Evolutionary conservation across 2,888 invertebrate genomes (phyloP), one percentile per base, ranked within the genome.

Genomic region (Salpingus planirostris): DNA sequence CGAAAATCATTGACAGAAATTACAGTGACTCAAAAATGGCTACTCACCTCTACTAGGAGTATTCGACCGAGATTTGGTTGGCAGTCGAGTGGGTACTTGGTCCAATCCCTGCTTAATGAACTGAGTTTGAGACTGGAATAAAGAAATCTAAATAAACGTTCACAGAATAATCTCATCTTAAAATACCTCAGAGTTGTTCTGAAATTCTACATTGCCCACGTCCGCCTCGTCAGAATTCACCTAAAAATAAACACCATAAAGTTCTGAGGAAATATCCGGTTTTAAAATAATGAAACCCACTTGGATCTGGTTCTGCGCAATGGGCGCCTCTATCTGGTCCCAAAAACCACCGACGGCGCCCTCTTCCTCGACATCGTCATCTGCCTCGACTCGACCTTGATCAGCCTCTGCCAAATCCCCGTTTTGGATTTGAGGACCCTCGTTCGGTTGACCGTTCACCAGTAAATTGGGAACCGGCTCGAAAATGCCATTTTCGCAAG

Each of bases 401-500:
- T 86, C 86, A 6, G 85, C 85, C 62, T 86, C 86, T 0, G 85
- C 84, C 43, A 86, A 64, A 54, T 86, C 86, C 13, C 78, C 83
- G 55, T 86, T 78, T 40, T 74, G 72, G 57, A 73, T 73, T 44
- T 70, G 71, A 11, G 67, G 13, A 31, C 60, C 40, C 55, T 56
- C 10, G 7, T 23, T 63, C 66, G 31, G 59, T 10, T 60, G 44
- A 33, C 65, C 65, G 38, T 53, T 57, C 38, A 7, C 23, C 22
- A 12, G 10, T 3, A 13, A 15, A 21, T 10, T 32, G 47, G 43
- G 15, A 8, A 27, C 15, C 2, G 33, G 22, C 11, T 35, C 35
- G 18, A 29, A 39, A 7, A 23, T 23, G 18, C 5, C 5, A 18
- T 18, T 18, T 7, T 41, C 32, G 18, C 42, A 41, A n/a, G n/a